Conservation (phyloP, 2,888 invertebrate species). For the Ennomos erosarius region DNA sequence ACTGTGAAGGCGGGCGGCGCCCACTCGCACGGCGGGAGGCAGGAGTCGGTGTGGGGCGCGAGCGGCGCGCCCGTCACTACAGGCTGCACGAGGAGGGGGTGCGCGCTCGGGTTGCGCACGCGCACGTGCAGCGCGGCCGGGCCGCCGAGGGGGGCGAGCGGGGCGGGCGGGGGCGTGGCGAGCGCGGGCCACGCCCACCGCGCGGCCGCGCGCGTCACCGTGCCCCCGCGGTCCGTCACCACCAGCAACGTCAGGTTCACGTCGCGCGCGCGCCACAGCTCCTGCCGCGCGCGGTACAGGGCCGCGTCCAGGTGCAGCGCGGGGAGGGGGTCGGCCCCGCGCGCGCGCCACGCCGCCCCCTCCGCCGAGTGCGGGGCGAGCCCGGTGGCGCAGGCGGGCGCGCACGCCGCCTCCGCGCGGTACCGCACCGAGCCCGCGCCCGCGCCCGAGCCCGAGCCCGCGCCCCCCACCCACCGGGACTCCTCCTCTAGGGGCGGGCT, state of each 20-base stretch:
- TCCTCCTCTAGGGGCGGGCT: slow-evolving; percentile 29
- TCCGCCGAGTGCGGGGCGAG: slow-evolving; percentile 60
- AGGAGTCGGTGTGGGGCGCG: slow-evolving; percentile 73
- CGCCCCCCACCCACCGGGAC: slow-evolving; percentile 48
- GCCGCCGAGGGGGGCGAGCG: slow-evolving; percentile 61
- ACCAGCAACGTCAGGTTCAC: slow-evolving; percentile 52
- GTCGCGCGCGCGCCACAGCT: not conserved
- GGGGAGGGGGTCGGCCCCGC: slow-evolving; percentile 16
- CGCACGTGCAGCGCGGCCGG: slow-evolving; percentile 87
- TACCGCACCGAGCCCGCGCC: slow-evolving; percentile 87
- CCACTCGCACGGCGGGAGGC: slow-evolving; percentile 43
- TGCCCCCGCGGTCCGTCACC: slow-evolving; percentile 43
- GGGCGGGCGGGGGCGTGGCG: slow-evolving; percentile 21
- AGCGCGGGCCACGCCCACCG: slow-evolving; percentile 25
- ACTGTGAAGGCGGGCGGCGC: slow-evolving; percentile 53
- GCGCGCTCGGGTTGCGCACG: slow-evolving; percentile 89
- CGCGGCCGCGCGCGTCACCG: slow-evolving; percentile 68
- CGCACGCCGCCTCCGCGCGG: slow-evolving; percentile 90
- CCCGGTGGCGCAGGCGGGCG: slow-evolving; percentile 91
- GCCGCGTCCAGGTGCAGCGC: slow-evolving; percentile 33
- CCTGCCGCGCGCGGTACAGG: slow-evolving; percentile 40
- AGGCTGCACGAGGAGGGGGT: slow-evolving; percentile 88
- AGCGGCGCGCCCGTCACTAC: slow-evolving; percentile 88
- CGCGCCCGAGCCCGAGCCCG: slow-evolving; percentile 51
- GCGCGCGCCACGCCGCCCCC: slow-evolving; percentile 38